Evolutionary conservation across 2,113 vertebrate species (phyloP).

Genomic region (Antidorcas marsupialis): DNA sequence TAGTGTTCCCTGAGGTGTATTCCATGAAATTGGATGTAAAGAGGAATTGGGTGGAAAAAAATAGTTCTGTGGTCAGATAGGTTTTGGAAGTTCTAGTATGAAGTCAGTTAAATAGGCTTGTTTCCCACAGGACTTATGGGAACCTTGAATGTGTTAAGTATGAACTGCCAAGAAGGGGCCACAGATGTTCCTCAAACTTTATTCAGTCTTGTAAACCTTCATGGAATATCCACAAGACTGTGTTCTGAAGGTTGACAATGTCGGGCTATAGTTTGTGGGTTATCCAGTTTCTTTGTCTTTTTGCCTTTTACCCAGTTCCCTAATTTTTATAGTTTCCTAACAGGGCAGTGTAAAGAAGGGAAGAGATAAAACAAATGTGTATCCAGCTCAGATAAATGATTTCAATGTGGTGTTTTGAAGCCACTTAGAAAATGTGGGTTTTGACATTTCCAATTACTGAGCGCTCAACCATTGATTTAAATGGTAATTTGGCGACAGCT

Average conservation of each 20-base stretch:
- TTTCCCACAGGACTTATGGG: not conserved
- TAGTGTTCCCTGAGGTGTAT: not conserved
- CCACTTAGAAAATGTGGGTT: constrained; percentile 21
- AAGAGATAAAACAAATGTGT: not conserved
- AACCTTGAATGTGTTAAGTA: not conserved
- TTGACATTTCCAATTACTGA: constrained; percentile 26
- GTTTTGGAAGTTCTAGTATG: constrained; percentile 9
- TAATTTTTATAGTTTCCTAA: not conserved
- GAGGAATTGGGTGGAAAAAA: not conserved
- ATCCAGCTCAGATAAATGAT: not conserved
- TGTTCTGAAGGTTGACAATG: not conserved
- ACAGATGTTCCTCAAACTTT: not conserved
- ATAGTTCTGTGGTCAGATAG: not conserved
- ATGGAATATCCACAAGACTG: not conserved
- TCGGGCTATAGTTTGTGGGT: not conserved
- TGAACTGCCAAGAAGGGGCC: not conserved
- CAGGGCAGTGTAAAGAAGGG: not conserved
- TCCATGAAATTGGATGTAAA: not conserved
- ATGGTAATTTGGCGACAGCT: not conserved
- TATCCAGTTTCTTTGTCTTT: not conserved
- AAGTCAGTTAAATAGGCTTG: not conserved
- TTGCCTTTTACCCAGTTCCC: not conserved
- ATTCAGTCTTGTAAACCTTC: not conserved
- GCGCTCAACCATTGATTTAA: constrained; percentile 9
- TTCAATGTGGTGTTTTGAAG: not conserved